These are phyloP conservation scores for Stegastes partitus DNA, from an alignment of 2,113 vertebrate genomes.

Conservation along the genomic window DNA sequence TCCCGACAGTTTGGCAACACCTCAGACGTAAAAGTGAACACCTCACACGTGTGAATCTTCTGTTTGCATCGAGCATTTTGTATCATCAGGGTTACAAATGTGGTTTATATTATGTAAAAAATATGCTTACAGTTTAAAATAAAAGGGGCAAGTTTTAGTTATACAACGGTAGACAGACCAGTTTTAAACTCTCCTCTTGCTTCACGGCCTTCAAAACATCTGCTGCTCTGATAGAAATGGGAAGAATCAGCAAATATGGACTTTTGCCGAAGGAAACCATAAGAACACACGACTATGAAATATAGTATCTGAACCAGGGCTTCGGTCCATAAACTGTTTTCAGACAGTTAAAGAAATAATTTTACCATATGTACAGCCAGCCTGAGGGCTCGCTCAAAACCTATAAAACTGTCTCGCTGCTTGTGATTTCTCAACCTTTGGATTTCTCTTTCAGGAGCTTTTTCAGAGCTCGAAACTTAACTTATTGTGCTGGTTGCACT, in stretches of 20 bases:
- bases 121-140: too few relatives aligned
- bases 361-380: background rate
- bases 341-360: background rate
- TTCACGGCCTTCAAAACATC: too few relatives aligned
- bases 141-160: too few relatives aligned
- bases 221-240: background rate
- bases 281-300: too few relatives aligned
- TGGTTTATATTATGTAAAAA: too few relatives aligned
- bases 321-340: background rate
- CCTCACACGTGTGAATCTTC: too few relatives aligned
- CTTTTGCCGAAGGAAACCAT: background rate
- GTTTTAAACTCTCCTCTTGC: too few relatives aligned
- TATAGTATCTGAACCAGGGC: background rate
- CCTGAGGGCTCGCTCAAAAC: background rate
- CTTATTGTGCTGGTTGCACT: too few relatives aligned
- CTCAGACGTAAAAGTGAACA: too few relatives aligned
- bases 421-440: background rate
- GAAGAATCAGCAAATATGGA: background rate
- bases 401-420: background rate
- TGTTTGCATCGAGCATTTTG: too few relatives aligned
- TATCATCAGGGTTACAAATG: too few relatives aligned
- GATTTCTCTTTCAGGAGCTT: background rate
- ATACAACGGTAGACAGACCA: too few relatives aligned
- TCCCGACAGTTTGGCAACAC: background rate
- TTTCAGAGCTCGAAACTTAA: background rate